These are phyloP conservation scores for Leptinotarsa haldemani DNA, from an alignment of 2,888 invertebrate genomes.

Conservation along the genomic window DNA sequence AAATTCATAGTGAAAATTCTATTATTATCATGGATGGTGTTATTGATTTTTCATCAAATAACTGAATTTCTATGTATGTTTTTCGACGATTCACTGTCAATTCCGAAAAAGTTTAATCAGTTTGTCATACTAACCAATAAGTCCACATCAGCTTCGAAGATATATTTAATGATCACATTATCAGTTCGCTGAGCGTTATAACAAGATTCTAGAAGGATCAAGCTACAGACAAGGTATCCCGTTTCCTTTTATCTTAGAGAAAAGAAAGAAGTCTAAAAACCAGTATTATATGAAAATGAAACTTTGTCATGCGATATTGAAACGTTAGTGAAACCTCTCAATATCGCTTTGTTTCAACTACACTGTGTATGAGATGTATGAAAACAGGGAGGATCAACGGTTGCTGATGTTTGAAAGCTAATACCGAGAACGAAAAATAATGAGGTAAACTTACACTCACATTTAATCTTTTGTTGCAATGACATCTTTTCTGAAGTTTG, in stretches of 20 bases:
- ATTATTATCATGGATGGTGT: too few species aligned
- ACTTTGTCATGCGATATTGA: slow-evolving; percentile 1
- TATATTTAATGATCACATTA: background rate
- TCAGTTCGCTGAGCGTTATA: background rate
- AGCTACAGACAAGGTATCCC: slow-evolving; percentile 1
- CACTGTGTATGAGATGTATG: background rate
- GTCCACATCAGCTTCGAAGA: background rate
- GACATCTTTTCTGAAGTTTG: too few species aligned
- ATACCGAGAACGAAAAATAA: too few species aligned
- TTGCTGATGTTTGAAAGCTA: background rate
- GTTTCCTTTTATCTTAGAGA: slow-evolving; percentile 4
- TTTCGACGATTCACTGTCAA: background rate
- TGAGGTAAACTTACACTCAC: too few species aligned
- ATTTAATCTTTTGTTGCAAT: too few species aligned
- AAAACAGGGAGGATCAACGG: background rate
- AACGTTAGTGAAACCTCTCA: background rate
- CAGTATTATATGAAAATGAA: slow-evolving; percentile 9
- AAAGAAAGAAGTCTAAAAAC: slow-evolving; percentile 7
- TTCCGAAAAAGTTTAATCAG: background rate
- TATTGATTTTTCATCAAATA: too few species aligned
- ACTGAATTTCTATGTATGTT: background rate
- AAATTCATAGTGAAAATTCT: too few species aligned
- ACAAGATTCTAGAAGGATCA: slow-evolving; percentile 1
- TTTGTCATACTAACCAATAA: background rate
- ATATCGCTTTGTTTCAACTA: background rate